Percentiles rank a stretch among this genome's conserved stretches.
These are phyloP conservation scores for Brachionus manjavacas DNA, from an alignment of 1,140 invertebrate species.

Conservation along the genomic window DNA sequence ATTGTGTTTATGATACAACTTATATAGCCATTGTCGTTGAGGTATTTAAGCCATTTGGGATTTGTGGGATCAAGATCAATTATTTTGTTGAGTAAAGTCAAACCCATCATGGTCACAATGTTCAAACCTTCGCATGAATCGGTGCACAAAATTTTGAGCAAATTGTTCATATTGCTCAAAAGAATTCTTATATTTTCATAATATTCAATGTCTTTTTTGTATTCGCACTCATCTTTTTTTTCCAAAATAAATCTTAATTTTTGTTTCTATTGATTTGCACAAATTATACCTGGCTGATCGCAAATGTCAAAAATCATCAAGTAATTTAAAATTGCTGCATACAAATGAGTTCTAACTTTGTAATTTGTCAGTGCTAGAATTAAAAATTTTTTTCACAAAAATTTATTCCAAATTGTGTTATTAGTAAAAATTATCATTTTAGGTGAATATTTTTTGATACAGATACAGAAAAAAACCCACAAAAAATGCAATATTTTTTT, in stretches of 20 bases:
- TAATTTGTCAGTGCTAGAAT: slow-evolving; percentile 14
- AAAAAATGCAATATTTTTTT: too few species aligned
- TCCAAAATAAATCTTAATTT: too few species aligned
- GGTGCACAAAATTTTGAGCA: neutral
- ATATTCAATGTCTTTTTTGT: neutral
- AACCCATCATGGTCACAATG: slow-evolving; percentile 38
- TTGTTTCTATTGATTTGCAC: too few species aligned
- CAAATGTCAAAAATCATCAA: neutral
- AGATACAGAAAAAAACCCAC: too few species aligned
- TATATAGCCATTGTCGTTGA: slow-evolving; percentile 32
- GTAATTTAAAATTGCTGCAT: slow-evolving; percentile 16
- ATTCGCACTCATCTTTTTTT: neutral
- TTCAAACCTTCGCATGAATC: slow-evolving; percentile 39
- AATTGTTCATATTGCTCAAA: neutral
- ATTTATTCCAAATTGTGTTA: too few species aligned
- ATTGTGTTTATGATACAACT: slow-evolving; percentile 28
- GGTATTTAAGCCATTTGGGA: slow-evolving; percentile 23
- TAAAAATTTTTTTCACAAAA: neutral
- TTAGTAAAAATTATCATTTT: too few species aligned
- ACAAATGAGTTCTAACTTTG: slow-evolving; percentile 33
- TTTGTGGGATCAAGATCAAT: neutral
- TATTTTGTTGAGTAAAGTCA: slow-evolving; percentile 4
- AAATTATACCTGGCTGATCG: neutral
- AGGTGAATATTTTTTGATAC: too few species aligned
- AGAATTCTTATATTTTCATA: neutral